These are phyloP conservation scores for Coendou prehensilis DNA, from an alignment of 2,797 vertebrate species.

Conservation along the genomic window DNA sequence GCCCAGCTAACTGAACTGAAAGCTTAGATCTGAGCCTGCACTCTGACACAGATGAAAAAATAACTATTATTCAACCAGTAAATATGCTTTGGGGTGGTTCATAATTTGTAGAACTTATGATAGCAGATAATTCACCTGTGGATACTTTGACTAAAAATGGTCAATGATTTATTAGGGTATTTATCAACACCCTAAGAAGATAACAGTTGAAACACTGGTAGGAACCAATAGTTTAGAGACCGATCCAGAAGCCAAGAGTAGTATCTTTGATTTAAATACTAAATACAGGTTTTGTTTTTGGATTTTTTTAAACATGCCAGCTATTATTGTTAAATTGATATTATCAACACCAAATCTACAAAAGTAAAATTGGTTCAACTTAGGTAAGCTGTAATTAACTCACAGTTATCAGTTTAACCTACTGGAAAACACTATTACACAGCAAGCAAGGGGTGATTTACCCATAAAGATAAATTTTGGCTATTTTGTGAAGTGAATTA, in stretches of 20 bases:
- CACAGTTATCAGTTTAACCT: background rate
- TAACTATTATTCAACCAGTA: background rate
- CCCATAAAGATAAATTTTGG: background rate
- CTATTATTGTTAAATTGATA: background rate
- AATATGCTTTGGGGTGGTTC: background rate
- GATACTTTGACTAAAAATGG: constrained; percentile 3
- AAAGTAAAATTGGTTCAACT: background rate
- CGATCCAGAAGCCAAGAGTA: background rate
- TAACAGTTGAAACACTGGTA: background rate
- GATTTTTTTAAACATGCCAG: background rate
- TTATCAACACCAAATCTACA: background rate
- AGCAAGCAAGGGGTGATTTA: background rate
- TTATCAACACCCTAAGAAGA: background rate
- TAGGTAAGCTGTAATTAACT: constrained; percentile 11
- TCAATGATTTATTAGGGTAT: background rate
- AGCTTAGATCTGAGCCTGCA: background rate
- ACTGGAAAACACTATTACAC: background rate
- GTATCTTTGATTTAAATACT: background rate
- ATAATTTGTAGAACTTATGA: constrained; percentile 44
- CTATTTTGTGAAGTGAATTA: constrained; percentile 83
- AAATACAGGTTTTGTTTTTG: background rate
- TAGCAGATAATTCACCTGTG: background rate
- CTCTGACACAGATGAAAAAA: background rate
- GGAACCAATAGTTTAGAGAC: background rate
- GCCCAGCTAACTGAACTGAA: background rate